phyloP scores from a whole-genome alignment of 2,113 vertebrate species.

The Spermophilus dauricus region DNA sequence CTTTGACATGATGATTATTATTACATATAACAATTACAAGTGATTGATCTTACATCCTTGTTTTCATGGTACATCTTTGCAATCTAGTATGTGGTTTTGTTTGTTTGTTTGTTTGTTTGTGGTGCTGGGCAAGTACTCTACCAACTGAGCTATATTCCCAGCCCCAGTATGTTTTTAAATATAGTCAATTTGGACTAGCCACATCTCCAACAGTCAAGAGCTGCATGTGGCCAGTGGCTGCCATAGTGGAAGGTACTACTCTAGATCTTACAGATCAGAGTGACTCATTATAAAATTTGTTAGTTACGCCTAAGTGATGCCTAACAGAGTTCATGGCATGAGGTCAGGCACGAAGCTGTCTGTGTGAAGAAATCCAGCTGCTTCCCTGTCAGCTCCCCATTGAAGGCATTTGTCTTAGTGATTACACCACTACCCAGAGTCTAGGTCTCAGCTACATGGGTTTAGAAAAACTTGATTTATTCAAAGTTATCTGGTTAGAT shows the following conservation, averaged over 20 bases:
- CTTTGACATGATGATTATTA: not conserved
- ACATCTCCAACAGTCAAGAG: not conserved
- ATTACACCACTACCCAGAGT: not conserved
- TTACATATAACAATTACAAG: not conserved
- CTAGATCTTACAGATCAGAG: not conserved
- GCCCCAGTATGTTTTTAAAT: not conserved
- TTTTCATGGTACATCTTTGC: not conserved
- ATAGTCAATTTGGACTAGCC: not conserved
- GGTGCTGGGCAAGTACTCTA: too few species aligned
- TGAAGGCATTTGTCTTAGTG: not conserved
- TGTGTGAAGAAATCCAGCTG: not conserved
- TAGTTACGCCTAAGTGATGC: not conserved
- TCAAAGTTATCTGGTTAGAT: not conserved
- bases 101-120: too few species aligned
- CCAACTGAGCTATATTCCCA: too few species aligned
- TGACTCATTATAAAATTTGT: not conserved
- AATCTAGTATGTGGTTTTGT: not conserved
- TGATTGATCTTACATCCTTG: not conserved
- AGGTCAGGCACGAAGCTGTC: not conserved
- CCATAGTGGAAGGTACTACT: not conserved
- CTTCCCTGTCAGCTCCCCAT: not conserved
- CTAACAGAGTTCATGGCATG: not conserved
- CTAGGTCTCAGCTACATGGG: not conserved
- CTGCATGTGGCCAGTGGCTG: not conserved
- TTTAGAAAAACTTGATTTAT: conserved; percentile 11